Conservation (phyloP, 1,140 invertebrate species). For the Brachionus asplanchnoidis region DNA sequence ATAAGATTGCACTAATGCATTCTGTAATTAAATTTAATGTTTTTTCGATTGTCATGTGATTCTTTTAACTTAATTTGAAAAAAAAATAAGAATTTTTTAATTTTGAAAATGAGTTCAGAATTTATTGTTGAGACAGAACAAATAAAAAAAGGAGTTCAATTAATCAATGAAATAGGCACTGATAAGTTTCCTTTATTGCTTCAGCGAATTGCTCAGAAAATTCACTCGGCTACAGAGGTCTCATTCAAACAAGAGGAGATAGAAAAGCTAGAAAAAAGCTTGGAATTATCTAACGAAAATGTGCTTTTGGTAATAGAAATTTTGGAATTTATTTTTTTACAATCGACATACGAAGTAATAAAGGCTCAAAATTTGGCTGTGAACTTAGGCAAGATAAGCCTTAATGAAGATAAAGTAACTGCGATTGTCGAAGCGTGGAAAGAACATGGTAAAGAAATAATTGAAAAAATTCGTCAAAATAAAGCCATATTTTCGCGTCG, state of each 20-base stretch:
- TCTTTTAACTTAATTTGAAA: background rate
- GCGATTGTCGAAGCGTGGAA: background rate
- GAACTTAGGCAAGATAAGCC: background rate
- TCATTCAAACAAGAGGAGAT: background rate
- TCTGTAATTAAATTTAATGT: background rate
- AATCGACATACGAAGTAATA: slow-evolving; percentile 28
- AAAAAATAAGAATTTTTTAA: background rate
- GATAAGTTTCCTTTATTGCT: slow-evolving; percentile 13
- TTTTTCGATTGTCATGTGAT: background rate
- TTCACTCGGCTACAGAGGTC: background rate
- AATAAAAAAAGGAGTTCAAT: slow-evolving; percentile 22
- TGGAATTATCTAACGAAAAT: background rate
- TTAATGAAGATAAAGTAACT: slow-evolving; percentile 3
- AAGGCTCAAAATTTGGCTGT: background rate
- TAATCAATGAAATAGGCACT: background rate
- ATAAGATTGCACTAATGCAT: background rate
- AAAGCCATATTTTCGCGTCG: slow-evolving; percentile 14
- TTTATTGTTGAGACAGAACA: slow-evolving; percentile 26
- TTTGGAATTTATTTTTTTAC: slow-evolving; percentile 34
- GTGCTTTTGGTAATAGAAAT: background rate
- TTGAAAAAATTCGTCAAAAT: slow-evolving; percentile 30
- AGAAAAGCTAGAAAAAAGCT: slow-evolving; percentile 20
- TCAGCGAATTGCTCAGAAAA: slow-evolving; percentile 20
- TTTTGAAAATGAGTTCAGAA: background rate
- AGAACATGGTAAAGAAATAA: slow-evolving; percentile 31